These are phyloP conservation scores for Amphibalanus amphitrite DNA, from an alignment of 1,140 invertebrate genomes.

Conservation along the genomic window DNA sequence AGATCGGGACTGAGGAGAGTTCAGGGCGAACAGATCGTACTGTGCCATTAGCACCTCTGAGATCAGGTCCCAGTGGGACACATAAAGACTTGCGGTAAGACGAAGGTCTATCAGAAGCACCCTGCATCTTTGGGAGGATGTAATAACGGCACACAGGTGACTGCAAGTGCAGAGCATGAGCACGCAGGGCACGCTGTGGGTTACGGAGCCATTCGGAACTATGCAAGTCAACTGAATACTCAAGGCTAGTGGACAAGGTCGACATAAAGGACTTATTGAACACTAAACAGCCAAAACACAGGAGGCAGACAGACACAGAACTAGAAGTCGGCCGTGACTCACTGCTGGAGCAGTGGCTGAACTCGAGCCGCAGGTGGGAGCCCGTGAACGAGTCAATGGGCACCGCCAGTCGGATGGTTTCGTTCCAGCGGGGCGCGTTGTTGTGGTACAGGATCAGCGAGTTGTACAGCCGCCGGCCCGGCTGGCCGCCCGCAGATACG, in stretches of 20 bases:
- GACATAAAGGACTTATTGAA: neutral
- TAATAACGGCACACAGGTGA: too few species aligned
- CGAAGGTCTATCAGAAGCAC: neutral
- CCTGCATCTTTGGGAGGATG: neutral
- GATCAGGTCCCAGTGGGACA: neutral
- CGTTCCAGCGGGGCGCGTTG: conserved; percentile 78
- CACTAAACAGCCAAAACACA: neutral
- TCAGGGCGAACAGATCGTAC: neutral
- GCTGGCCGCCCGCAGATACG: neutral
- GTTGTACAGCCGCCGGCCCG: neutral
- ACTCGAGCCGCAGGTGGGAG: conserved; percentile 80
- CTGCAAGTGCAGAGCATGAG: neutral
- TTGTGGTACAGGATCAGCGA: conserved; percentile 88
- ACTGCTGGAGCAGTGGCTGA: conserved; percentile 77
- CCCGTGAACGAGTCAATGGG: conserved; percentile 79
- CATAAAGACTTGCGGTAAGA: neutral
- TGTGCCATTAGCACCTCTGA: neutral
- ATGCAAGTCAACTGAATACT: neutral
- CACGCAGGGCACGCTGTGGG: neutral
- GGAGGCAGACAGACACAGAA: neutral
- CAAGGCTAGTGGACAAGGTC: neutral
- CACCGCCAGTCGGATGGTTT: conserved; percentile 67
- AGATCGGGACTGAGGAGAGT: neutral
- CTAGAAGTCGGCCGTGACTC: neutral
- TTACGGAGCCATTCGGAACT: neutral